Evolutionary conservation across 2,113 vertebrate species (phyloP).

Genomic region (Upupa epops): DNA sequence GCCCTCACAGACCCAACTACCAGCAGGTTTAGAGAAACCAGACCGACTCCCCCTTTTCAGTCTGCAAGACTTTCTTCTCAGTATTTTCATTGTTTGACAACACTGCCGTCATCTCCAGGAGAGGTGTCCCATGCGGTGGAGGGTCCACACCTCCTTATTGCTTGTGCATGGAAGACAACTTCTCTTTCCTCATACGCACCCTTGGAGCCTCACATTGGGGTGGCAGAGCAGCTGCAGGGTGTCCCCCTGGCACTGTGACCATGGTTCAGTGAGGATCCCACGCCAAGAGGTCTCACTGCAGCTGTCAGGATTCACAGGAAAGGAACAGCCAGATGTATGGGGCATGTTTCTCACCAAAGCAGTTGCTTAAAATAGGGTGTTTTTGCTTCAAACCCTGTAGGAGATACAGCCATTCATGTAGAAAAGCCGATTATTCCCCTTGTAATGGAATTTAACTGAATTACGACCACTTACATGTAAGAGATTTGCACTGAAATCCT

Average conservation of each 20-base stretch:
- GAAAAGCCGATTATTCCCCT: not conserved
- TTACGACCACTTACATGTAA: not conserved
- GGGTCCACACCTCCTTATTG: not conserved
- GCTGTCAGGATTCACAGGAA: not conserved
- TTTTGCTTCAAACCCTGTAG: not conserved
- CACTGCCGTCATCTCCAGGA: not conserved
- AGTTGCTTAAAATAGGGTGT: not conserved
- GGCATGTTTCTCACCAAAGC: not conserved
- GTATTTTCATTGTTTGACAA: not conserved
- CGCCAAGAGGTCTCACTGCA: rapidly evolving
- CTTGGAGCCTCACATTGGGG: rapidly evolving
- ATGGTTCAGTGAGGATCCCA: rapidly evolving
- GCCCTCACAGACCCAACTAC: not conserved
- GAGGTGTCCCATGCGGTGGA: not conserved
- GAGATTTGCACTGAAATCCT: not conserved
- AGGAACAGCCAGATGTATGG: not conserved
- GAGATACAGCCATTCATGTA: not conserved
- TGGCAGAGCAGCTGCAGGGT: not conserved
- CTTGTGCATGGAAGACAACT: not conserved
- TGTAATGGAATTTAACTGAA: constrained; percentile 21
- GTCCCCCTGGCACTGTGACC: rapidly evolving
- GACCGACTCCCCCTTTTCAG: not conserved
- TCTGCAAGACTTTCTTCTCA: not conserved
- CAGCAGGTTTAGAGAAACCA: rapidly evolving
- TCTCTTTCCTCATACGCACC: not conserved